Evolutionary conservation across 1,140 invertebrate species (phyloP), one percentile per base, ranked within the genome.

Genomic region (Nephila pilipes): DNA sequence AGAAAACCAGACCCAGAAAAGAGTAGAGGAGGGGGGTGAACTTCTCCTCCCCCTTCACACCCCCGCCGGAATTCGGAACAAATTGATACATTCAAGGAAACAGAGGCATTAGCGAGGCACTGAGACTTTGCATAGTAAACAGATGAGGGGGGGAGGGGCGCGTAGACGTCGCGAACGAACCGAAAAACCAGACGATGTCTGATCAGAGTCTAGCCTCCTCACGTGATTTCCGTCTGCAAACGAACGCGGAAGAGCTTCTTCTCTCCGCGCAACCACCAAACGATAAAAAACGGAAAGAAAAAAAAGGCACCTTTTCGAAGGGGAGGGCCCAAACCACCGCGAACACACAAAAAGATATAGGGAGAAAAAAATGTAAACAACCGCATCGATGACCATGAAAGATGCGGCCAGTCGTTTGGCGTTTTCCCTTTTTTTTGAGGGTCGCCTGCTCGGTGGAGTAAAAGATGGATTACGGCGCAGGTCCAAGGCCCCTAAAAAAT

Each of bases 151-250:
- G 57, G 38, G 36, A 14, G 36, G 60, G n/a, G 58, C 16, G 57
- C 57, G 32, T 87, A 32, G 58, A 32, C 25, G 60, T 38, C 57
- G 57, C 57, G 57, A 65, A 36, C 46, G 55, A 69, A 58, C 83
- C 25, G 55, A 58, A 85, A 85, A 87, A 87, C 85, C 85, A 87
- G 85, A 87, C 85, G 85, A 65, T 87, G 85, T 87, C 85, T 87
- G 85, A 87, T 87, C 57, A 46, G 58, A 63, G 85, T 87, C 85
- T 87, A 87, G 85, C 85, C 85, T 87, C 60, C 57, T 46, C 58
- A 63, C 85, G 85, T 87, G 85, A 87, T 87, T 87, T 87, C 32
- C 60, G 85, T 87, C 85, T 87, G 46, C 85, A 25, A 29, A n/a
- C 38, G 57, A 29, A 87, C 85, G 85, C 85, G 85, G 85, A 87